Evolutionary conservation across 2,888 invertebrate genomes (phyloP).

Genomic region (Agriopis leucophaearia): DNA sequence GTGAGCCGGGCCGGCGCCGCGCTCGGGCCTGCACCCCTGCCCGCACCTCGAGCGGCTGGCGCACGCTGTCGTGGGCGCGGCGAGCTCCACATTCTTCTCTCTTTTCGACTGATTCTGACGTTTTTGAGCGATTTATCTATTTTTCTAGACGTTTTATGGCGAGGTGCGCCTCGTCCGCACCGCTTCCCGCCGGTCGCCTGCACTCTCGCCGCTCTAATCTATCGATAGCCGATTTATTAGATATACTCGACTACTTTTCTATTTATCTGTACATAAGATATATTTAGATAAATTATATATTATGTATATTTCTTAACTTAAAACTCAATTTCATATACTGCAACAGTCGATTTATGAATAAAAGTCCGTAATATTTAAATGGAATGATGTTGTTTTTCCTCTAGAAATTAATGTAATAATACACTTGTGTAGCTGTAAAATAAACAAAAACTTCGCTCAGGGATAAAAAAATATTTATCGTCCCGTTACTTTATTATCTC

Average conservation of each 20-base stretch:
- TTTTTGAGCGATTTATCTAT: constrained; percentile 87
- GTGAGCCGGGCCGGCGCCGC: constrained; percentile 78
- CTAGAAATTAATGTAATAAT: not conserved
- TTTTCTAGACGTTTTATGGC: constrained; percentile 86
- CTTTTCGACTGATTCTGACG: constrained; percentile 85
- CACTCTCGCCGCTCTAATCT: constrained; percentile 84
- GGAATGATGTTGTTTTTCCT: constrained; percentile 7
- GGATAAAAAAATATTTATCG: too few species aligned
- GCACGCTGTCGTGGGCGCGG: constrained; percentile 46
- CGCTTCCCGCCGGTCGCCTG: constrained; percentile 84
- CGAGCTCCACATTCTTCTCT: constrained; percentile 74
- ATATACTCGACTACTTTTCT: constrained; percentile 85
- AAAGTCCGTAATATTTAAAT: constrained; percentile 69
- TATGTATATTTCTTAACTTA: constrained; percentile 86
- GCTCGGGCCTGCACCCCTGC: constrained; percentile 13
- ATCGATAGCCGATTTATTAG: constrained; percentile 83
- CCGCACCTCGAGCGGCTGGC: constrained; percentile 19
- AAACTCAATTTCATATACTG: constrained; percentile 85
- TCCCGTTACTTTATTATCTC: too few species aligned
- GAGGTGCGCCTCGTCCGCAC: constrained; percentile 85
- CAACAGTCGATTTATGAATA: constrained; percentile 86
- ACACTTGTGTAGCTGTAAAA: not conserved
- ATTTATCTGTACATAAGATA: constrained; percentile 86
- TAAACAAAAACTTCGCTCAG: too few species aligned
- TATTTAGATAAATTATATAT: constrained; percentile 85